phyloP scores from a whole-genome alignment of 2,113 vertebrate genomes.

The Brachyistius frenatus region DNA sequence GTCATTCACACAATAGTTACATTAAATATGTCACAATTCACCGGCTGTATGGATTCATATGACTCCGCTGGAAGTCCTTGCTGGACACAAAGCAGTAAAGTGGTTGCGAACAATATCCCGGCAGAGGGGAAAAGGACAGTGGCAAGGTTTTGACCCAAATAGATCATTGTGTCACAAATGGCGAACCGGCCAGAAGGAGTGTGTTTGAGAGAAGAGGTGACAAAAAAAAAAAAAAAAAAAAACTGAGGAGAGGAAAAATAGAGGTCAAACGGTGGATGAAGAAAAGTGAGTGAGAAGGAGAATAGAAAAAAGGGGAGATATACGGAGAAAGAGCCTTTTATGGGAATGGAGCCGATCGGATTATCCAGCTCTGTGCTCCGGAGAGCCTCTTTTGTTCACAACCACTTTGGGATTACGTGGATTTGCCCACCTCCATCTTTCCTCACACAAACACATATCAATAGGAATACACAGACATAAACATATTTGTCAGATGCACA shows the following conservation, averaged over 20 bases:
- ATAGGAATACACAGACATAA: conserved; percentile 8
- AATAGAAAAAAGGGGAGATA: conserved; percentile 51
- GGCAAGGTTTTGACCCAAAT: conserved; percentile 49
- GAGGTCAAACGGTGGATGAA: conserved; percentile 57
- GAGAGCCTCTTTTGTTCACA: conserved; percentile 81
- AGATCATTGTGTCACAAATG: conserved; percentile 50
- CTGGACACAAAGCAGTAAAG: neutral
- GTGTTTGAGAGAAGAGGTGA: neutral
- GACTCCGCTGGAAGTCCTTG: neutral
- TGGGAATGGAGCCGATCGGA: conserved; percentile 71
- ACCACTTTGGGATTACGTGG: conserved; percentile 80
- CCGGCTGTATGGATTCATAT: neutral
- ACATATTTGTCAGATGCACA: conserved; percentile 19
- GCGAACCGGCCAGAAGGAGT: conserved; percentile 21
- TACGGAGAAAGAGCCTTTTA: conserved; percentile 73
- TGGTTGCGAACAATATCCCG: conserved; percentile 5
- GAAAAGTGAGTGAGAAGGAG: conserved; percentile 53
- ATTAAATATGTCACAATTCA: conserved; percentile 5
- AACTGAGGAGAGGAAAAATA: conserved; percentile 4
- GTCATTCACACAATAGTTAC: neutral
- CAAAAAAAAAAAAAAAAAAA: neutral
- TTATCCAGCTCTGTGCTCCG: conserved; percentile 78
- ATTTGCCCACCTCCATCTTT: conserved; percentile 71
- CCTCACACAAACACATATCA: neutral
- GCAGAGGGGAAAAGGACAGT: conserved; percentile 18